A percentile compares a stretch with the other conserved stretches of the same genome.
Conservation (phyloP, 1,140 invertebrate genomes). For the Anagrus nilaparvatae region DNA sequence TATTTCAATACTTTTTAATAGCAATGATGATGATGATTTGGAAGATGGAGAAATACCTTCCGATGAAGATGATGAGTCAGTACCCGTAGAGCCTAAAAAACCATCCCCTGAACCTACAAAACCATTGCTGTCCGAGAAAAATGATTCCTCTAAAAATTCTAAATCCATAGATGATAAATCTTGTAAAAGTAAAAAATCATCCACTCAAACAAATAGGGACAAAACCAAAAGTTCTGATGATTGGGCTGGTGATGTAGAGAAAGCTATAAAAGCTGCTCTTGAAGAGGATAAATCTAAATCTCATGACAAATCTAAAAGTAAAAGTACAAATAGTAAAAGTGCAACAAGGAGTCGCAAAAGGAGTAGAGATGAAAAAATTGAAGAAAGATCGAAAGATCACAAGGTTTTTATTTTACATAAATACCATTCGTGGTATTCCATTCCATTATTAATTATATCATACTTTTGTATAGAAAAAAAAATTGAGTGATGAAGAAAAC, state of each 20-base stretch:
- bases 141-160: conserved; percentile 26
- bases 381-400: conserved; percentile 39
- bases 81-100: conserved; percentile 21
- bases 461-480: conserved; percentile 28
- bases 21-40: conserved; percentile 41
- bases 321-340: conserved; percentile 28
- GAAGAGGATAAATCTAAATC: conserved; percentile 39
- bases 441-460: conserved; percentile 9
- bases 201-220: conserved; percentile 24
- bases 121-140: conserved; percentile 11
- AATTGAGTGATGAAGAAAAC: conserved; percentile 39
- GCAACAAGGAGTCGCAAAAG: conserved; percentile 35
- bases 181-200: conserved; percentile 30
- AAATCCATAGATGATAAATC: conserved; percentile 29
- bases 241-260: conserved; percentile 66
- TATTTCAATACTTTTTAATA: no score
- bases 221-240: conserved; percentile 49
- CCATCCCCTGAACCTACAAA: conserved; percentile 15
- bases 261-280: conserved; percentile 57
- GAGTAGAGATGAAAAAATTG: conserved; percentile 40
- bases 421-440: no score
- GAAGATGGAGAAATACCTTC: conserved; percentile 54
- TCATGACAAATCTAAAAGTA: conserved; percentile 45
- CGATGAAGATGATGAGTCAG: conserved; percentile 45
- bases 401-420: conserved; percentile 24